A percentile compares a stretch with the other conserved stretches of the same genome.
These are phyloP conservation scores for Psittacula echo DNA, from an alignment of 2,797 vertebrate species.

Conservation along the genomic window DNA sequence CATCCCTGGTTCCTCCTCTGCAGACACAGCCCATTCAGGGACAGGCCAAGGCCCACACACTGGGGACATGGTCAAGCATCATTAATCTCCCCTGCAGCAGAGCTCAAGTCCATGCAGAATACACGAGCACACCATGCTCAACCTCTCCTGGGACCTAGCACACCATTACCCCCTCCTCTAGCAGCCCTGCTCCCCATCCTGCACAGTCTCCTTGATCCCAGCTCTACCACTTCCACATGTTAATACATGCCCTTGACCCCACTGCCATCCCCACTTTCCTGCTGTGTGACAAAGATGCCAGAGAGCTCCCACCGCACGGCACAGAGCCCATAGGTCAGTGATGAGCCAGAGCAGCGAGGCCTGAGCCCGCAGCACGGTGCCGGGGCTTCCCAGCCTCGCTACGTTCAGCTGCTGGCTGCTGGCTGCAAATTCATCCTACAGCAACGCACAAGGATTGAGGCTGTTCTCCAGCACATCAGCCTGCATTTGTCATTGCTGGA, in stretches of 20 bases:
- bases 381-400: neutral
- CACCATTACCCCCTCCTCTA: neutral
- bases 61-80: accelerated
- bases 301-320: neutral
- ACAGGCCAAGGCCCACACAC: neutral
- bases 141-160: neutral
- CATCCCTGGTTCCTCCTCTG: neutral
- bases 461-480: neutral
- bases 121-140: neutral
- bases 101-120: neutral
- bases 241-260: neutral
- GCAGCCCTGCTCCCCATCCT: neutral
- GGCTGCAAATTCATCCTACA: neutral
- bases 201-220: neutral
- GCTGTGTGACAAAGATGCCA: accelerated
- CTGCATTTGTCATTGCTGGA: neutral
- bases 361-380: neutral
- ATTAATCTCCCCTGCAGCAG: neutral
- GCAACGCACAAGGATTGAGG: neutral
- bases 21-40: accelerated
- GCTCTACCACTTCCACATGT: neutral
- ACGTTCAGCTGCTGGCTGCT: neutral
- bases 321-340: neutral
- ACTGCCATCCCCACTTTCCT: neutral
- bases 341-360: neutral